Evolutionary conservation across 2,113 vertebrate species (phyloP).

Genomic region (Euleptes europaea): DNA sequence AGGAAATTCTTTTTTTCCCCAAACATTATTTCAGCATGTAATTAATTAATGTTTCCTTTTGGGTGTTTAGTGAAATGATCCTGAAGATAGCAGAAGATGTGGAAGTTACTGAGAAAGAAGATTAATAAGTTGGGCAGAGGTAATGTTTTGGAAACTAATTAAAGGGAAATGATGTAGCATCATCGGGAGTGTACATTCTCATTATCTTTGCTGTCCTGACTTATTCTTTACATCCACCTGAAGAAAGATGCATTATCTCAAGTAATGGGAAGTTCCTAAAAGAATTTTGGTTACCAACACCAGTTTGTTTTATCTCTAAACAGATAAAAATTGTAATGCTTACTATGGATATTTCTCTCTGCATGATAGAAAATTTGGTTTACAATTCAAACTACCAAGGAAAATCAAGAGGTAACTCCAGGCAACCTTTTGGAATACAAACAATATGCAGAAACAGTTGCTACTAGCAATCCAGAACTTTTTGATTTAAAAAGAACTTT

Average conservation of each 20-base stretch:
- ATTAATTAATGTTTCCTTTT: constrained; percentile 10
- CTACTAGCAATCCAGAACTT: constrained; percentile 16
- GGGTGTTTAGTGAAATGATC: neutral
- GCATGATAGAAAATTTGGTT: neutral
- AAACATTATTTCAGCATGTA: neutral
- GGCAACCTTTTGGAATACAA: neutral
- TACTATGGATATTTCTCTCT: constrained; percentile 10
- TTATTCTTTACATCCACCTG: neutral
- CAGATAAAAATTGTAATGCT: neutral
- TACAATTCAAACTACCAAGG: neutral
- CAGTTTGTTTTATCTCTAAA: neutral
- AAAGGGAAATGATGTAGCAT: constrained; percentile 12
- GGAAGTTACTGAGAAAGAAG: constrained; percentile 16
- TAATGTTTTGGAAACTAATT: neutral
- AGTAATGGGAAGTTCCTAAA: neutral
- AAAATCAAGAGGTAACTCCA: constrained; percentile 37
- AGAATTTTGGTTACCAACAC: constrained; percentile 5
- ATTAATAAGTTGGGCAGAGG: neutral
- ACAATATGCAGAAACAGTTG: neutral
- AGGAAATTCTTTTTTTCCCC: neutral
- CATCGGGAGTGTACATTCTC: neutral
- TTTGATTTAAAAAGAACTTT: neutral
- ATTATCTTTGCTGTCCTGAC: constrained; percentile 14
- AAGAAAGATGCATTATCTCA: neutral
- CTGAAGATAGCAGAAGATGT: constrained; percentile 12